These are phyloP conservation scores for Gasterosteus nipponicus DNA, from an alignment of 2,113 vertebrate species.

Conservation along the genomic window DNA sequence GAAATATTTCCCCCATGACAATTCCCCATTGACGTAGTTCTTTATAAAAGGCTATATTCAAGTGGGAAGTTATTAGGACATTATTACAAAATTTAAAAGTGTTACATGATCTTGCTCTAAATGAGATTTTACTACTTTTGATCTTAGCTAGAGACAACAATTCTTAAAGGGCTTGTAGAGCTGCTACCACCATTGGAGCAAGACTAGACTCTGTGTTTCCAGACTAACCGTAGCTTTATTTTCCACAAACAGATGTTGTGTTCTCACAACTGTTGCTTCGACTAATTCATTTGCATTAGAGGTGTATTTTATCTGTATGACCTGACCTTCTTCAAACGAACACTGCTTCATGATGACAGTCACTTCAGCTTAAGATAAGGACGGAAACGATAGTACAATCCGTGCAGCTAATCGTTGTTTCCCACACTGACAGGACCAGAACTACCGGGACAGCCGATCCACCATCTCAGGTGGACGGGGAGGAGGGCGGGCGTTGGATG, in stretches of 20 bases:
- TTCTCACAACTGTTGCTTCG: neutral
- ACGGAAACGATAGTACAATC: neutral
- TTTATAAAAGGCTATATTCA: neutral
- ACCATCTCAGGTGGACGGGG: slow-evolving; percentile 78
- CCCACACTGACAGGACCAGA: slow-evolving; percentile 62
- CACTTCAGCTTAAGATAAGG: neutral
- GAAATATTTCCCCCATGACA: neutral
- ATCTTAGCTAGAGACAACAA: neutral
- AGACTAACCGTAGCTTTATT: neutral
- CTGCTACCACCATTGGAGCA: neutral
- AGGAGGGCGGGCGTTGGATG: slow-evolving; percentile 75
- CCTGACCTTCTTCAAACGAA: neutral
- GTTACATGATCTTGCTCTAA: neutral
- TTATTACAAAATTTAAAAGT: neutral
- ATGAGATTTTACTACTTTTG: neutral
- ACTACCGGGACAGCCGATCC: slow-evolving; percentile 86
- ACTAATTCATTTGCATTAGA: neutral
- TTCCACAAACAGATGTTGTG: neutral
- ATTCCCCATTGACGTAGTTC: neutral
- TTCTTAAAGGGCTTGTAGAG: neutral
- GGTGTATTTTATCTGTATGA: neutral
- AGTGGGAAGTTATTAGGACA: neutral
- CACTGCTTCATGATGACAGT: neutral
- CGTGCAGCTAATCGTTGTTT: neutral
- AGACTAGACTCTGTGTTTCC: neutral